Conservation (phyloP, 2,888 invertebrate species). For the Oscheius sp. region DNA sequence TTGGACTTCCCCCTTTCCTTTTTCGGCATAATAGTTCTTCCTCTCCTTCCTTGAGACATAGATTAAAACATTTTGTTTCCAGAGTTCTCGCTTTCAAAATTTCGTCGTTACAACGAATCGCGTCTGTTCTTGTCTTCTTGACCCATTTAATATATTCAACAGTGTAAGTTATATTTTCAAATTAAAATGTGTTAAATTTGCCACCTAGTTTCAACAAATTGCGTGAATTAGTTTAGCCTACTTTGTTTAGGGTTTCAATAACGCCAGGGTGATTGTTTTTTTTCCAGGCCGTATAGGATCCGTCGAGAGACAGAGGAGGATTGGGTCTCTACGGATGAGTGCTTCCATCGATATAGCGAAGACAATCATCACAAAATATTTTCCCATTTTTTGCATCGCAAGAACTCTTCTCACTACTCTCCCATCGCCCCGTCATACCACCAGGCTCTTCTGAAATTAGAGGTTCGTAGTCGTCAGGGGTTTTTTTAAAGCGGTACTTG, state of each 20-base stretch:
- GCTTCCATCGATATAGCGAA: slow-evolving; percentile 60
- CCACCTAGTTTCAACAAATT: neutral
- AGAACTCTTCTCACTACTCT: slow-evolving; percentile 68
- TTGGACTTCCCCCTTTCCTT: slow-evolving; percentile 17
- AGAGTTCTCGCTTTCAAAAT: slow-evolving; percentile 16
- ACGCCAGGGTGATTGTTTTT: no score
- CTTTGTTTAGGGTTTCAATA: neutral
- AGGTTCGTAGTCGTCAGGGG: slow-evolving; percentile 50
- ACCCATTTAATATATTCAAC: slow-evolving; percentile 22
- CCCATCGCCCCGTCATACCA: slow-evolving; percentile 68
- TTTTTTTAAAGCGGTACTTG: neutral
- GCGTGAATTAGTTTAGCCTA: slow-evolving; percentile 7
- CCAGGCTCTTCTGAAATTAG: slow-evolving; percentile 64
- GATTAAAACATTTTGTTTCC: neutral
- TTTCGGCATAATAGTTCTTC: slow-evolving; percentile 10
- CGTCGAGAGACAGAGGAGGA: slow-evolving; percentile 35
- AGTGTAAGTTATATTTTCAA: slow-evolving; percentile 22
- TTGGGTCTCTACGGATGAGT: slow-evolving; percentile 52
- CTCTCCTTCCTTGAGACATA: slow-evolving; percentile 11
- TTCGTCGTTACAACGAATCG: slow-evolving; percentile 32
- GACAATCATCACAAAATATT: slow-evolving; percentile 60
- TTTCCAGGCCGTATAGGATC: slow-evolving; percentile 29
- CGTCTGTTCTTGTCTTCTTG: slow-evolving; percentile 25
- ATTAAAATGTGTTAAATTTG: neutral
- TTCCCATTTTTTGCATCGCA: slow-evolving; percentile 66